phyloP scores from a whole-genome alignment of 2,888 invertebrate genomes.

The Lutraria lutraria region DNA sequence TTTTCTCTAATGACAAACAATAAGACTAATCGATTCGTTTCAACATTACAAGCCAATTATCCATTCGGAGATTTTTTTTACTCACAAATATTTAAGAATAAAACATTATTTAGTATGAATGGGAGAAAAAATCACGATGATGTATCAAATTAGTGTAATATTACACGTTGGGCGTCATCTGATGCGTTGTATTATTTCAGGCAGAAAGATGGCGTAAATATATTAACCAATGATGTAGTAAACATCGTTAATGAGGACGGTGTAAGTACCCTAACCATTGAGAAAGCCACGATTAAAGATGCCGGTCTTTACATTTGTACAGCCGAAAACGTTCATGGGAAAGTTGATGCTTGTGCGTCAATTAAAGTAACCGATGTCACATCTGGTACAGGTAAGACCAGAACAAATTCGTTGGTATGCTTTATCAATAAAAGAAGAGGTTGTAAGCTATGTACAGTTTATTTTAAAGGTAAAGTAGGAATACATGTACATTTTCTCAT shows the following conservation, averaged over 20 bases:
- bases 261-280: constrained; percentile 14
- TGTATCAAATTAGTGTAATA: too few relatives aligned
- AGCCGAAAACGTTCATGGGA: constrained; percentile 40
- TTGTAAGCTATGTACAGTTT: neutral
- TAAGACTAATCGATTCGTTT: too few relatives aligned
- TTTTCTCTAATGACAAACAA: neutral
- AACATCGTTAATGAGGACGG: neutral
- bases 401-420: neutral
- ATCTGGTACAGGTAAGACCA: neutral
- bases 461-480: neutral
- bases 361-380: constrained; percentile 28
- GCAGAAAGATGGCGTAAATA: constrained; percentile 24
- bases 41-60: too few relatives aligned
- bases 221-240: neutral
- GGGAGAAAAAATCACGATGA: too few relatives aligned
- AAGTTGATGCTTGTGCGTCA: constrained; percentile 38
- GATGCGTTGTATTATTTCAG: neutral
- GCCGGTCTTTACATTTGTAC: constrained; percentile 31
- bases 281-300: constrained; percentile 20
- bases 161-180: too few relatives aligned
- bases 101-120: too few relatives aligned
- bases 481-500: too few relatives aligned
- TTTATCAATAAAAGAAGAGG: neutral
- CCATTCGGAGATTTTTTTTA: too few relatives aligned
- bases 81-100: too few relatives aligned